A percentile compares a stretch with the other conserved stretches of the same genome.
Evolutionary conservation across 2,113 vertebrate genomes (phyloP).

Genomic region (Chaenogobius annularis): DNA sequence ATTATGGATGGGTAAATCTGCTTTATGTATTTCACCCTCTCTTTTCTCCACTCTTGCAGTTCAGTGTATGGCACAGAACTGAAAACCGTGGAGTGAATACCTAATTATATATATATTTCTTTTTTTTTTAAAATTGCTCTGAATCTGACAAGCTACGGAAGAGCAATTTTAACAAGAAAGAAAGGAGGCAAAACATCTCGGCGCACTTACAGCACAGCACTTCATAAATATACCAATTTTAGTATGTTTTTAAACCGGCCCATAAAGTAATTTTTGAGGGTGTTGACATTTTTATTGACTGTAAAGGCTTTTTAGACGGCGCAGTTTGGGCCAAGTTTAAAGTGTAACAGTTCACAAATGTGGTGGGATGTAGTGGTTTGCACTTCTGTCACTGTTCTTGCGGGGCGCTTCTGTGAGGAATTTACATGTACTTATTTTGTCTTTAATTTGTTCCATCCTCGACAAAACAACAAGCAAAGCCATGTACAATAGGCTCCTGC

Average conservation of each 20-base stretch:
- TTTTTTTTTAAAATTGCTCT: slow-evolving; percentile 40
- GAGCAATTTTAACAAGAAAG: slow-evolving; percentile 10
- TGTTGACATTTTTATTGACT: slow-evolving; percentile 17
- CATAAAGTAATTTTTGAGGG: slow-evolving; percentile 17
- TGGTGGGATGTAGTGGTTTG: background rate
- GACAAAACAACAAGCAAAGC: no score
- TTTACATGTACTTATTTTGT: no score
- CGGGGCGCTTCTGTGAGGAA: no score
- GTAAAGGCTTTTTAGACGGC: slow-evolving; percentile 10
- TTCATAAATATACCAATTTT: slow-evolving; percentile 10
- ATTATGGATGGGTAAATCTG: slow-evolving; percentile 15
- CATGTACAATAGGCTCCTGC: no score
- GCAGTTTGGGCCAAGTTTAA: slow-evolving; percentile 6
- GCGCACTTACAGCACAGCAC: background rate
- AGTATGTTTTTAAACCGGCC: slow-evolving; percentile 30
- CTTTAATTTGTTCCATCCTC: no score
- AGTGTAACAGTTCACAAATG: slow-evolving; percentile 1
- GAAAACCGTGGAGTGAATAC: slow-evolving; percentile 26
- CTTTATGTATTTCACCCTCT: slow-evolving; percentile 6
- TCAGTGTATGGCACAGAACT: slow-evolving; percentile 16
- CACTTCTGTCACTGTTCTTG: no score
- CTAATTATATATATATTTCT: slow-evolving; percentile 21
- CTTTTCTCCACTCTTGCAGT: slow-evolving; percentile 16
- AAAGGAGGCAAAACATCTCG: background rate
- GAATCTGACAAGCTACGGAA: slow-evolving; percentile 33